Evolutionary conservation across 2,888 invertebrate species (phyloP).

Genomic region (Cryptophagus acutangulus): DNA sequence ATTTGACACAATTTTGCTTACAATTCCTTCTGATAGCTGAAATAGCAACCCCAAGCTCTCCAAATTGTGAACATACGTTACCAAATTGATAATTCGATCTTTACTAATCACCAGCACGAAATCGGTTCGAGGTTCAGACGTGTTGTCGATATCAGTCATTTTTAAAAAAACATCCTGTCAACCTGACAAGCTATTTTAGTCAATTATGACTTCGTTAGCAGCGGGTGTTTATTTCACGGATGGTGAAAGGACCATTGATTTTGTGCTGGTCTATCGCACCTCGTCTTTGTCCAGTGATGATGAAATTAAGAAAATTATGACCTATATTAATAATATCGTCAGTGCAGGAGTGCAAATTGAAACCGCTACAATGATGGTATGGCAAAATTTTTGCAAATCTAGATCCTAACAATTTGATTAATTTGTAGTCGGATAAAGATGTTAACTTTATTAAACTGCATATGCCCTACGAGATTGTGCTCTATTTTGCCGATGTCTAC

Average conservation of each 20-base stretch:
- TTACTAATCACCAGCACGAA: slow-evolving; percentile 21
- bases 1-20: too few species aligned
- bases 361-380: slow-evolving; percentile 28
- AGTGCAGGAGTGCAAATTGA: slow-evolving; percentile 35
- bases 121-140: slow-evolving; percentile 16
- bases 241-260: slow-evolving; percentile 26
- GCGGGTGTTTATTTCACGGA: slow-evolving; percentile 15
- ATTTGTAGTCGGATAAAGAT: slow-evolving; percentile 28
- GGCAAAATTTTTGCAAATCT: too few species aligned
- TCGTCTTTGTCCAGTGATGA: slow-evolving; percentile 9
- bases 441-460: slow-evolving; percentile 38
- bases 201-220: too few species aligned
- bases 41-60: slow-evolving; percentile 20
- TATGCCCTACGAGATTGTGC: slow-evolving; percentile 33
- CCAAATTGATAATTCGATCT: slow-evolving; percentile 14
- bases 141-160: too few species aligned
- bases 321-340: slow-evolving; percentile 32
- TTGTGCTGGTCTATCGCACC: slow-evolving; percentile 27
- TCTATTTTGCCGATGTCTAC: slow-evolving; percentile 28
- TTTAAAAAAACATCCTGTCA: slow-evolving; percentile 2
- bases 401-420: slow-evolving; percentile 9
- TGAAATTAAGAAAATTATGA: slow-evolving; percentile 22
- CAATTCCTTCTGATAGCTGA: slow-evolving; percentile 17
- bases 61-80: slow-evolving; percentile 18
- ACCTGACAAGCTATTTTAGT: neutral